Conservation (phyloP, 2,113 vertebrate species). For the Corythornis madagascariensis region DNA sequence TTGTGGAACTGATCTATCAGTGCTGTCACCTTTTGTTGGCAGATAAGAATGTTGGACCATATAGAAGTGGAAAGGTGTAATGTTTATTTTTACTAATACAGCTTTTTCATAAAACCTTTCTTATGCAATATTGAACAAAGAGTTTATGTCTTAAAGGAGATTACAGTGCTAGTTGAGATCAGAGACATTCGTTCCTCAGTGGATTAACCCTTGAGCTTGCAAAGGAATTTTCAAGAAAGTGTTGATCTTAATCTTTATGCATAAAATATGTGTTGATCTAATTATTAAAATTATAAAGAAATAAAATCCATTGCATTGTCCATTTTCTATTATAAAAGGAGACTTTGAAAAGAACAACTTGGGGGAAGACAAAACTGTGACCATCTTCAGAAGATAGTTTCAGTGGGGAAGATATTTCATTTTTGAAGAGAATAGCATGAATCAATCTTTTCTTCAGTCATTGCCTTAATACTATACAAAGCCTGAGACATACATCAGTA, state of each 20-base stretch:
- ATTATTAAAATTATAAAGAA: not conserved
- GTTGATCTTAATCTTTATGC: not conserved
- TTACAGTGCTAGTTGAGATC: not conserved
- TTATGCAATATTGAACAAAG: not conserved
- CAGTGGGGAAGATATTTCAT: not conserved
- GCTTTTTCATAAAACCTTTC: not conserved
- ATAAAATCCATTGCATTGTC: not conserved
- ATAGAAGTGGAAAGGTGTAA: not conserved
- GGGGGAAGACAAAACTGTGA: not conserved
- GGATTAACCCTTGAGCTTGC: not conserved
- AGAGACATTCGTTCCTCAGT: not conserved
- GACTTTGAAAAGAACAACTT: not conserved
- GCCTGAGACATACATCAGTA: not conserved
- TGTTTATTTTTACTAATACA: not conserved
- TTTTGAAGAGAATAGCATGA: not conserved
- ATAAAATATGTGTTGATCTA: not conserved
- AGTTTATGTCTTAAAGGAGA: not conserved
- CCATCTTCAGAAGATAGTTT: not conserved
- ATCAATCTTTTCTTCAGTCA: not conserved
- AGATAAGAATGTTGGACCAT: not conserved
- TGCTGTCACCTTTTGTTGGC: not conserved
- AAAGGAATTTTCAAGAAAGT: not conserved
- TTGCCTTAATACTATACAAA: not conserved
- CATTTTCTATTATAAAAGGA: not conserved
- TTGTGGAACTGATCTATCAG: not conserved